These are phyloP conservation scores for Canis aureus DNA, from an alignment of 2,113 vertebrate genomes.

Conservation along the genomic window DNA sequence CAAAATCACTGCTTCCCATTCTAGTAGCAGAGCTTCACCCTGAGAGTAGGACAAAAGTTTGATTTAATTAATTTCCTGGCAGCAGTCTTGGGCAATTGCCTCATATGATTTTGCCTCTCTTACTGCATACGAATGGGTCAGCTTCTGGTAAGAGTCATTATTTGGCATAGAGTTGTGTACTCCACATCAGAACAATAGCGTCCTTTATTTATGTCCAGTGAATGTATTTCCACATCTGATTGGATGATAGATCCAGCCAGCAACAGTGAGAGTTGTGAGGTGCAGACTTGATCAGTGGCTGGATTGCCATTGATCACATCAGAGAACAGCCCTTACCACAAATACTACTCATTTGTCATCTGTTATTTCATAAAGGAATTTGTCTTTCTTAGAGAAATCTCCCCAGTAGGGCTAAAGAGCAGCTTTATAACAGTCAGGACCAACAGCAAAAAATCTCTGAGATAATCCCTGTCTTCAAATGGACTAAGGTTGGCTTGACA, in stretches of 20 bases:
- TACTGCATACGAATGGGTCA: neutral
- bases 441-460: neutral
- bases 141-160: neutral
- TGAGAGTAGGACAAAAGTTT: neutral
- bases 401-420: neutral
- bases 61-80: neutral
- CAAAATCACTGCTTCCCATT: neutral
- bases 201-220: neutral
- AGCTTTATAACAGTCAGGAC: neutral
- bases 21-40: neutral
- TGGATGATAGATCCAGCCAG: neutral
- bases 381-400: neutral
- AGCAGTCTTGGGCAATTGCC: neutral
- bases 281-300: neutral
- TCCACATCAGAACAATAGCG: neutral
- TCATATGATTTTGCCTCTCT: neutral
- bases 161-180: neutral
- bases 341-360: neutral
- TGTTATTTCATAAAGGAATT: neutral
- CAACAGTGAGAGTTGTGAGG: neutral
- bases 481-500: neutral
- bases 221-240: neutral
- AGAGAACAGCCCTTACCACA: neutral
- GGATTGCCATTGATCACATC: neutral
- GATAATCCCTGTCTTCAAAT: neutral